These are phyloP conservation scores for Nemotelus nigrinus DNA, from an alignment of 2,888 invertebrate species.

Conservation along the genomic window DNA sequence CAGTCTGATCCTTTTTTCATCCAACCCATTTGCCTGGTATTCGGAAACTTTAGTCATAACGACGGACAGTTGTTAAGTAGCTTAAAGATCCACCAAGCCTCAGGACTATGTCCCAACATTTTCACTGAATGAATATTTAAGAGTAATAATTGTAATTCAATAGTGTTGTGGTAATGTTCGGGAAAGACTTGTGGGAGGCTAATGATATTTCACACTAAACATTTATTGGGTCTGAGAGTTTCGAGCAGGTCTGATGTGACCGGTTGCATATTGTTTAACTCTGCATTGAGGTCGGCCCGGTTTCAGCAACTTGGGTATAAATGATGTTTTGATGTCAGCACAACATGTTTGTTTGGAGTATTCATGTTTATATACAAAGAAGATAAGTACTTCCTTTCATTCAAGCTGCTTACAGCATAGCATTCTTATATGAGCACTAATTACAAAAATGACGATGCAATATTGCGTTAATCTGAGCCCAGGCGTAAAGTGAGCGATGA, in stretches of 20 bases:
- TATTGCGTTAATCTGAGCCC: not conserved
- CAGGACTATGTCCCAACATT: not conserved
- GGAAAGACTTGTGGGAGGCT: not conserved
- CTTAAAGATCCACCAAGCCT: not conserved
- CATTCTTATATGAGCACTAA: constrained; percentile 8
- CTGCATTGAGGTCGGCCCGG: not conserved
- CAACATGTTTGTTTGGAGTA: not conserved
- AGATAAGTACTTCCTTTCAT: not conserved
- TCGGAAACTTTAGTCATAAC: not conserved
- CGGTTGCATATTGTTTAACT: not conserved
- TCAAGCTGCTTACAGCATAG: constrained; percentile 16
- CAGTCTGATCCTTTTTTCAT: too few species aligned
- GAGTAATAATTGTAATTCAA: not conserved
- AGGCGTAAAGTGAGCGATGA: not conserved
- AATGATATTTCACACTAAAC: not conserved
- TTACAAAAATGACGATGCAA: constrained; percentile 18
- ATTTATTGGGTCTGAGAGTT: not conserved
- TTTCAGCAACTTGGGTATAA: not conserved
- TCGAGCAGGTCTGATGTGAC: not conserved
- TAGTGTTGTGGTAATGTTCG: not conserved
- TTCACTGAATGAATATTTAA: not conserved
- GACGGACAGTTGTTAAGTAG: not conserved
- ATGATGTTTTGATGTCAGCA: constrained; percentile 23
- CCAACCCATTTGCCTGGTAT: too few species aligned
- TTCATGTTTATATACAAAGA: not conserved